These are phyloP conservation scores for Heterochromis multidens DNA, from an alignment of 2,113 vertebrate species.

Conservation along the genomic window DNA sequence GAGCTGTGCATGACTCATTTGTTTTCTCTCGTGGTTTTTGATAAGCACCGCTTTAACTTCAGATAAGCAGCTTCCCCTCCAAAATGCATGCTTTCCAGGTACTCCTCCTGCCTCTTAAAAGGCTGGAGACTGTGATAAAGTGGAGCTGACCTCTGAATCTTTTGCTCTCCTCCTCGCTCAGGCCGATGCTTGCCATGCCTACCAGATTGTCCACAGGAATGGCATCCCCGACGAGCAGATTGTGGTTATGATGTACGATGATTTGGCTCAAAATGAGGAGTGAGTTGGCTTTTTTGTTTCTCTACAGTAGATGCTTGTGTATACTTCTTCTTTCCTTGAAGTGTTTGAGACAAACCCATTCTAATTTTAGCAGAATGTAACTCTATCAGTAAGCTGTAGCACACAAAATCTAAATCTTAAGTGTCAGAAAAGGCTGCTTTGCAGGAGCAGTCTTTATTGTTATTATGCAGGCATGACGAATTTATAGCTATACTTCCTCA, in stretches of 20 bases:
- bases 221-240: conserved; percentile 95
- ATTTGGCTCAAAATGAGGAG: conserved; percentile 83
- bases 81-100: not conserved
- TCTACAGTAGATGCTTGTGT: not conserved
- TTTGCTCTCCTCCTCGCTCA: conserved; percentile 42
- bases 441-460: not conserved
- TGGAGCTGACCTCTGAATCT: not conserved
- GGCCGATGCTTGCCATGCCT: conserved; percentile 95
- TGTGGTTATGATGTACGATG: conserved; percentile 98
- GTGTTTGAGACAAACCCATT: not conserved
- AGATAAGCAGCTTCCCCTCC: not conserved
- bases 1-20: not conserved
- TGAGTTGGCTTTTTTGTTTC: conserved; percentile 73
- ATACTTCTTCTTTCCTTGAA: not conserved
- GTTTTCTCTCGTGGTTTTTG: not conserved
- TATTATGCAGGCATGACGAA: not conserved
- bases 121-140: not conserved
- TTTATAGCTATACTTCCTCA: not conserved
- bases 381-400: not conserved
- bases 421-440: not conserved
- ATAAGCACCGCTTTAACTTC: not conserved
- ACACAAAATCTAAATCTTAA: not conserved
- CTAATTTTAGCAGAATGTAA: no score
- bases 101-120: not conserved
- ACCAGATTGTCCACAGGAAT: conserved; percentile 93